Evolutionary conservation across 2,888 invertebrate genomes (phyloP), one percentile per base, ranked within the genome.

Genomic region (Athalia rosae): DNA sequence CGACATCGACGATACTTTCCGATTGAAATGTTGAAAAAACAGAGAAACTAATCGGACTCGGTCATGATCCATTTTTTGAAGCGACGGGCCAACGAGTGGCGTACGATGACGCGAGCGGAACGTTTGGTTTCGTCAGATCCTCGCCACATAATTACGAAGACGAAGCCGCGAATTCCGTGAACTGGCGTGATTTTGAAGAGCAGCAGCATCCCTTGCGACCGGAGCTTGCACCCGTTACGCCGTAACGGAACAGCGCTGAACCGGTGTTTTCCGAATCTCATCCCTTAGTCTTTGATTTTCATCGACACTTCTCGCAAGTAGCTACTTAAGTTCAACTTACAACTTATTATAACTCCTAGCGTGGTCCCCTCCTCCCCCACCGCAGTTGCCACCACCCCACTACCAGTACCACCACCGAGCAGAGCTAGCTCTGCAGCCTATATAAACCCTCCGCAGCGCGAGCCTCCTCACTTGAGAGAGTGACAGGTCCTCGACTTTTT

Each of bases 381-480:
- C 78, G 78, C 81, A 28, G 28, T 28, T 28, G 28, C 28, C 28
- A 28, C 28, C 28, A 28, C 28, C 28, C 28, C 28, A 28, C 28
- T 28, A 28, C 28, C 28, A 28, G 28, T 28, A 28, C 28, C 28
- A 28, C 28, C 28, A n/a, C 13, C 41, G 28, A 15, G 41, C 61
- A 15, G 84, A 79, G 83, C 84, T 87, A 85, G 84, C 85, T 83
- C 87, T 85, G 82, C 87, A 84, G 85, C 85, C 87, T 88, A 88
- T 88, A 88, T 88, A 88, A 88, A 85, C 88, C 84, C 85, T 82
- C 83, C 84, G 84, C 82, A 82, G 84, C 86, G 84, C 85, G 85
- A 86, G 84, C 86, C 85, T 86, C 85, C 85, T 86, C 88, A 88
- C 84, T 88, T 87, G 85, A 74, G 74, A 74, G 74, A 74, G 74